Evolutionary conservation across 2,888 invertebrate species (phyloP).

Genomic region (Ochropleura plecta): DNA sequence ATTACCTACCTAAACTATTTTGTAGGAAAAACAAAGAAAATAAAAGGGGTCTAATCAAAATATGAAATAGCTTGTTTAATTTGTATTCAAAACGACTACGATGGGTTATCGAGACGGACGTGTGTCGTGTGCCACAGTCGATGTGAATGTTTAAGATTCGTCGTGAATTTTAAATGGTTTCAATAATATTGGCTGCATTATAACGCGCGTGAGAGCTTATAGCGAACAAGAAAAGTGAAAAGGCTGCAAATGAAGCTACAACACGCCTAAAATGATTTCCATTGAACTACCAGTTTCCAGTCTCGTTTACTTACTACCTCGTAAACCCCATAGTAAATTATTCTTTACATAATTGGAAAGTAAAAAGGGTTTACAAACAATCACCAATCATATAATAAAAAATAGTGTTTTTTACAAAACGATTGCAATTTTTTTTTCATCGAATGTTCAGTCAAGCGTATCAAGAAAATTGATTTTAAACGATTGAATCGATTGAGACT

Average conservation of each 20-base stretch:
- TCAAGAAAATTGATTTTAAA: constrained; percentile 29
- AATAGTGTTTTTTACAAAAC: background rate
- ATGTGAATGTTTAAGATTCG: constrained; percentile 76
- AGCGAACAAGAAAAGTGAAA: constrained; percentile 66
- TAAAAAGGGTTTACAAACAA: background rate
- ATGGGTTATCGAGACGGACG: constrained; percentile 78
- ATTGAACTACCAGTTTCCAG: background rate
- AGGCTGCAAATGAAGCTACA: constrained; percentile 34
- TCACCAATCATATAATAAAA: background rate
- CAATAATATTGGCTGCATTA: constrained; percentile 66
- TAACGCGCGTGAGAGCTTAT: constrained; percentile 62
- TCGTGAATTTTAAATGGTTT: constrained; percentile 74
- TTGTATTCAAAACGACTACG: constrained; percentile 78
- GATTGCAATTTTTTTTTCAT: background rate
- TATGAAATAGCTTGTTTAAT: constrained; percentile 65
- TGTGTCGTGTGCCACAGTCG: constrained; percentile 87
- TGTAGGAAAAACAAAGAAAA: constrained; percentile 16
- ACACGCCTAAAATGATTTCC: constrained; percentile 2
- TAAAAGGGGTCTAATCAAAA: constrained; percentile 38
- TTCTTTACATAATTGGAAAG: background rate
- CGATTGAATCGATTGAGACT: constrained; percentile 40
- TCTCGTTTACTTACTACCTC: background rate
- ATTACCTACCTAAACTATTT: constrained; percentile 4
- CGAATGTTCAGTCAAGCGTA: constrained; percentile 9
- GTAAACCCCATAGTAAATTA: background rate